A percentile compares a stretch with the other conserved stretches of the same genome.
Conservation (phyloP, 2,113 vertebrate species). For the Cromileptes altivelis region DNA sequence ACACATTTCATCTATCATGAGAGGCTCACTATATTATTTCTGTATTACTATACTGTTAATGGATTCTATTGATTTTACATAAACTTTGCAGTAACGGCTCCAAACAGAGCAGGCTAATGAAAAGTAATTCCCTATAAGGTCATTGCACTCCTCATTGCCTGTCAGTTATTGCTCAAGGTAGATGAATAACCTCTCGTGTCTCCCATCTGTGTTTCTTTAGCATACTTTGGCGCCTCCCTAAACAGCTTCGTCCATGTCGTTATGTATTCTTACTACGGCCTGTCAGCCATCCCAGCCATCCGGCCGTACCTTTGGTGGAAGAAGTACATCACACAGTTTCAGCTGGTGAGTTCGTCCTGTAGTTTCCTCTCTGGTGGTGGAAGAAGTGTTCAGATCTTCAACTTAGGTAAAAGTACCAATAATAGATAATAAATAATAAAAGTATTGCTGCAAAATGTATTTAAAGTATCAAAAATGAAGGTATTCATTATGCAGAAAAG, state of each 20-base stretch:
- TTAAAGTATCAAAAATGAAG: neutral
- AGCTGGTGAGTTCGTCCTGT: conserved; percentile 89
- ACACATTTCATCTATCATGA: conserved; percentile 25
- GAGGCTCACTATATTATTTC: conserved; percentile 1
- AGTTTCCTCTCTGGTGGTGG: neutral
- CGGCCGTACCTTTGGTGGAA: conserved; percentile 99
- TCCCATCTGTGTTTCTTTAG: conserved; percentile 79
- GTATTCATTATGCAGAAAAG: neutral
- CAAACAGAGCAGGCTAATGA: conserved; percentile 12
- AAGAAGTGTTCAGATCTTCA: neutral
- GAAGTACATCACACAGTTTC: conserved; percentile 98
- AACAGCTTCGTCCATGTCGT: conserved; percentile 98
- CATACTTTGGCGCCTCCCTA: conserved; percentile 93
- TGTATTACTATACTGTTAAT: conserved; percentile 22
- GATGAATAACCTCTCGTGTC: conserved; percentile 15
- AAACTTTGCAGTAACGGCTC: neutral
- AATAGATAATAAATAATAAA: neutral
- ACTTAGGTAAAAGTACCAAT: neutral
- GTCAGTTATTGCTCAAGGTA: conserved; percentile 1
- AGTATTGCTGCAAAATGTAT: neutral
- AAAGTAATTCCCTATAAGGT: neutral
- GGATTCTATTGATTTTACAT: conserved; percentile 26
- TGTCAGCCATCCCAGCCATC: conserved; percentile 93
- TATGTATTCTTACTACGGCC: conserved; percentile 98
- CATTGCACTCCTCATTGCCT: neutral